Evolutionary conservation across 2,113 vertebrate species (phyloP), one percentile per base, ranked within the genome.

Genomic region (Clarias magur): DNA sequence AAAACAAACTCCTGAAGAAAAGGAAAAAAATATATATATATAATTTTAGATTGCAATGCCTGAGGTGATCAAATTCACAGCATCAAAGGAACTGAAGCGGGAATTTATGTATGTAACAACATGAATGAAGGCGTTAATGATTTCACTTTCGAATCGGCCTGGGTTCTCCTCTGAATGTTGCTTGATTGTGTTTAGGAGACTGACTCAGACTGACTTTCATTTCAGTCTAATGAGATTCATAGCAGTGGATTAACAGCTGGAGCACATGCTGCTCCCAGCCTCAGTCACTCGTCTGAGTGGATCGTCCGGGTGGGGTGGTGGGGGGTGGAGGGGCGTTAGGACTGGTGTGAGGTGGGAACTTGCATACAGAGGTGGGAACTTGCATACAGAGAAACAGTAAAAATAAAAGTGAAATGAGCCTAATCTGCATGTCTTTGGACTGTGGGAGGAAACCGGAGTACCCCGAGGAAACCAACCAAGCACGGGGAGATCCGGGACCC

Each of bases 1-100:
- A 87, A 88, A 88, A 90, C 85, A 87, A 90, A 85, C 78, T 80
- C 27, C 78, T 65, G 60, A 75, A 65, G 60, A 21, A 89, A 63
- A 85, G 23, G 81, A 21, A 65, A 68, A 21, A 87, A 56, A 83
- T 17, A 86, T 15, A 2, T 6, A 48, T n/a, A n/a, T n/a, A 48
- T 48, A 6, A 48, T 73, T 84, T 86, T 57, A 56, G 67, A 90
- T 88, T 84, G 80, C 86, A 82, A 19, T 76, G 88, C 86, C 82
- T 21, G 42, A 62, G 68, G 81, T 80, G 57, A 86, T 86, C 76
- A 76, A 42, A 88, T 88, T 88, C 82, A 72, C 72, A 88, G 80
- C 80, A 68, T 63, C 86, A 82, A 88, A 89, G 88, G 76, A 86
- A 70, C 79, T 27, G 48, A 57, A 84, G 76, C 17, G 42, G 84